phyloP scores from a whole-genome alignment of 2,113 vertebrate species.

The Ailurus styani region DNA sequence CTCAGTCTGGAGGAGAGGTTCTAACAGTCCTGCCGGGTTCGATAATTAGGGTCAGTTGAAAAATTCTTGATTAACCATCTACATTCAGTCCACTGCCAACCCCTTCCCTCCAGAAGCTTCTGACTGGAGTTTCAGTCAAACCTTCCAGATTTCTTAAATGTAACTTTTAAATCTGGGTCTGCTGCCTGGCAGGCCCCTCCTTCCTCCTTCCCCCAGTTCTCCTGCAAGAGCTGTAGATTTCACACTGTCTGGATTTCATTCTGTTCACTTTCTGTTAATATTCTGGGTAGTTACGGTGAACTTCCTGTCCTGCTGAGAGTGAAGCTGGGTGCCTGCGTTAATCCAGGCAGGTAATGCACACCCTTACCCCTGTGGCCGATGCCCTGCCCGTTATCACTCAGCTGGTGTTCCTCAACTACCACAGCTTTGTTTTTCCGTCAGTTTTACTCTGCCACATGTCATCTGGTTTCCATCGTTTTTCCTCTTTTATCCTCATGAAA shows the following conservation, averaged over 20 bases:
- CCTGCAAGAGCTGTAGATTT: not conserved
- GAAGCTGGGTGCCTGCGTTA: not conserved
- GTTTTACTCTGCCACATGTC: not conserved
- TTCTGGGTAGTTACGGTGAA: not conserved
- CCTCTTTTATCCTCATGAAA: not conserved
- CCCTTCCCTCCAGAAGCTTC: not conserved
- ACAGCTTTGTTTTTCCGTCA: no score
- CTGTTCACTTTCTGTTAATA: not conserved
- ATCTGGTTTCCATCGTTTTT: not conserved
- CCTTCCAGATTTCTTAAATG: not conserved
- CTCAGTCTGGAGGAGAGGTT: not conserved
- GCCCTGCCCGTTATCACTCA: not conserved
- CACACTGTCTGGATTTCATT: not conserved
- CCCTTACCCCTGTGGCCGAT: not conserved
- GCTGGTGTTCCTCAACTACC: not conserved
- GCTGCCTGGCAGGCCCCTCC: not conserved
- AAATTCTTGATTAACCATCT: not conserved
- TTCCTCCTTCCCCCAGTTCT: constrained; percentile 9
- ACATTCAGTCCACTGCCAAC: not conserved
- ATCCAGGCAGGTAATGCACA: no score
- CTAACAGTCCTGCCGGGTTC: not conserved
- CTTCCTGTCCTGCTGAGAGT: not conserved
- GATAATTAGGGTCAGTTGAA: not conserved
- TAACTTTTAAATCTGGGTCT: not conserved
- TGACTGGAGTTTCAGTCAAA: not conserved